Conservation (phyloP, 2,797 vertebrate genomes). For the Acanthornis magna region DNA sequence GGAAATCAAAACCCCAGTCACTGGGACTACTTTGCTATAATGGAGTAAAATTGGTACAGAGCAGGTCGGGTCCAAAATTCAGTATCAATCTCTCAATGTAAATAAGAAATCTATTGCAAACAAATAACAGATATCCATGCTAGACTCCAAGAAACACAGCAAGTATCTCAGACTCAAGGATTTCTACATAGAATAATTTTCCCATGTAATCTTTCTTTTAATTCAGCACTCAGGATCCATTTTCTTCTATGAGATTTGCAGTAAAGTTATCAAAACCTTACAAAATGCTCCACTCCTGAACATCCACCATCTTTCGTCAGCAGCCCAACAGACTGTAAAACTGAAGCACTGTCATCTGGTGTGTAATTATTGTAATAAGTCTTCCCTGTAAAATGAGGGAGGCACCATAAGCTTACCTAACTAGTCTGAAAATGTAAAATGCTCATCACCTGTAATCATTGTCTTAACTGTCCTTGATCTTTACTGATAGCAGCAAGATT, state of each 20-base stretch:
- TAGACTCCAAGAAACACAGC: background rate
- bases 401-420: constrained; percentile 49
- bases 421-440: constrained; percentile 52
- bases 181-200: background rate
- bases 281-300: constrained; percentile 4
- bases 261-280: constrained; percentile 31
- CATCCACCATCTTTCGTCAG: background rate
- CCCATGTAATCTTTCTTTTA: background rate
- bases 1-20: background rate
- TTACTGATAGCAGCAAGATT: constrained; percentile 22
- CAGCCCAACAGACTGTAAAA: constrained; percentile 19
- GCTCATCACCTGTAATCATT: constrained; percentile 37
- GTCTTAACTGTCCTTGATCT: constrained; percentile 51
- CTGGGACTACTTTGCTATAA: background rate
- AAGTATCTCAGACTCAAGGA: background rate
- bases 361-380: constrained; percentile 42
- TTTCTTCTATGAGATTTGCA: background rate
- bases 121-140: background rate
- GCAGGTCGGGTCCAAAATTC: background rate
- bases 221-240: background rate
- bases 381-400: constrained; percentile 47
- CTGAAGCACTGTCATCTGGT: constrained; percentile 22
- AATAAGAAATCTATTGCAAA: background rate
- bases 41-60: background rate
- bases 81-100: background rate